A percentile compares a stretch with the other conserved stretches of the same genome.
phyloP scores from a whole-genome alignment of 37 sponge, comb jelly and placozoan species.

The Theonella swinhoei region DNA sequence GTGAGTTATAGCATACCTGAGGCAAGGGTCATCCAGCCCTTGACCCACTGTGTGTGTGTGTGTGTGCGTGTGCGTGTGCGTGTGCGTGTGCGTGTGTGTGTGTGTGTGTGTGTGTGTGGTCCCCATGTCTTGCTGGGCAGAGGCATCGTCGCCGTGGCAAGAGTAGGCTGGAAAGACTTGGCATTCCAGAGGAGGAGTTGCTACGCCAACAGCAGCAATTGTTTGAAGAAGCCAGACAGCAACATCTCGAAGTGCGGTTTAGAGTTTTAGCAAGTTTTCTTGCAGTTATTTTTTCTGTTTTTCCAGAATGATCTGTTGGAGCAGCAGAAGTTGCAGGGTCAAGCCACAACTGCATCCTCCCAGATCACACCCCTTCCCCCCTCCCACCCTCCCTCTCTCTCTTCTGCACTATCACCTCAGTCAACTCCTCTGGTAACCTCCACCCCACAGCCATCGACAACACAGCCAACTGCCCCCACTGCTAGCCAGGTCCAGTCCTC shows the following conservation, averaged over 20 bases:
- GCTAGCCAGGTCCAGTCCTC: no score
- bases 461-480: no score
- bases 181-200: constrained; percentile 93
- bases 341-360: not conserved
- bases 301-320: constrained; percentile 56
- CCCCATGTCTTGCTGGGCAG: constrained; percentile 13
- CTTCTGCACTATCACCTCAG: not conserved
- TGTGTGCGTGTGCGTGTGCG: not conserved
- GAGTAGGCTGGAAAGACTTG: constrained; percentile 72
- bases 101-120: not conserved
- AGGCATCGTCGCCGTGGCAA: constrained; percentile 75
- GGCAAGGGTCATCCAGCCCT: not conserved
- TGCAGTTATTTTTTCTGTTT: not conserved
- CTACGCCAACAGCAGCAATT: constrained; percentile 87
- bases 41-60: not conserved
- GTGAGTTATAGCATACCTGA: constrained; percentile 32
- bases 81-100: not conserved
- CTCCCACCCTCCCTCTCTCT: not conserved
- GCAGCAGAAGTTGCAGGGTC: constrained; percentile 21
- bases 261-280: not conserved
- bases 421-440: not conserved
- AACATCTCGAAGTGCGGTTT: constrained; percentile 60
- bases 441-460: not conserved
- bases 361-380: constrained; percentile 3
- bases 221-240: constrained; percentile 90